Evolutionary conservation across 30 jellyfish, hydroid and myxozoan genomes (phyloP).

Genomic region (Calvadosia cruxmelitensis): DNA sequence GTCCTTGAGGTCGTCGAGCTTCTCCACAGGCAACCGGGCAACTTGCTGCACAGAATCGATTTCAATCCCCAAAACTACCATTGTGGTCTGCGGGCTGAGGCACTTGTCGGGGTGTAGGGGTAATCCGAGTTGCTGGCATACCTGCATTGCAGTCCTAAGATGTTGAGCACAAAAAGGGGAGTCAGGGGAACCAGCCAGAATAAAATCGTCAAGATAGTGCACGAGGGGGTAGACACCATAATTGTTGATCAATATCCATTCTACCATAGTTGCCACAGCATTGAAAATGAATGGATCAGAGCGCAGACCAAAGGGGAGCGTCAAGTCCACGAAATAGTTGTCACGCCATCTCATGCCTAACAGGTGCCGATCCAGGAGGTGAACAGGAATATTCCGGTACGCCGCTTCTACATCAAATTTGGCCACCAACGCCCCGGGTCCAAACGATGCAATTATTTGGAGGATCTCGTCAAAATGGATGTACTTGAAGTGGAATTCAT

Average conservation of each 20-base stretch:
- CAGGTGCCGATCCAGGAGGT: constrained; percentile 6
- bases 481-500: constrained; percentile 11
- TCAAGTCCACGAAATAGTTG: constrained; percentile 36
- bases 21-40: too few species aligned
- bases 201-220: constrained; percentile 7
- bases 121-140: constrained; percentile 34
- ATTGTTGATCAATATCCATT: constrained; percentile 13
- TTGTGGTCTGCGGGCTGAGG: too few species aligned
- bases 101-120: constrained; percentile 40
- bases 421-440: too few species aligned
- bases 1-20: too few species aligned
- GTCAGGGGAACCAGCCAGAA: too few species aligned
- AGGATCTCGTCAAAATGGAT: constrained; percentile 4
- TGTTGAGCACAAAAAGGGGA: constrained; percentile 11
- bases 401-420: too few species aligned
- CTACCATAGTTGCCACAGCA: constrained; percentile 41
- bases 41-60: too few species aligned
- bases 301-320: constrained; percentile 65
- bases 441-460: too few species aligned
- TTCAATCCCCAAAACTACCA: too few species aligned
- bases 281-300: constrained; percentile 57
- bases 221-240: constrained; percentile 6
- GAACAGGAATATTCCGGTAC: constrained; percentile 20
- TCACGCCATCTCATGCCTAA: constrained; percentile 46
- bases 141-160: constrained; percentile 1